phyloP scores from a whole-genome alignment of 2,113 vertebrate genomes.

The Crotalus horridus region DNA sequence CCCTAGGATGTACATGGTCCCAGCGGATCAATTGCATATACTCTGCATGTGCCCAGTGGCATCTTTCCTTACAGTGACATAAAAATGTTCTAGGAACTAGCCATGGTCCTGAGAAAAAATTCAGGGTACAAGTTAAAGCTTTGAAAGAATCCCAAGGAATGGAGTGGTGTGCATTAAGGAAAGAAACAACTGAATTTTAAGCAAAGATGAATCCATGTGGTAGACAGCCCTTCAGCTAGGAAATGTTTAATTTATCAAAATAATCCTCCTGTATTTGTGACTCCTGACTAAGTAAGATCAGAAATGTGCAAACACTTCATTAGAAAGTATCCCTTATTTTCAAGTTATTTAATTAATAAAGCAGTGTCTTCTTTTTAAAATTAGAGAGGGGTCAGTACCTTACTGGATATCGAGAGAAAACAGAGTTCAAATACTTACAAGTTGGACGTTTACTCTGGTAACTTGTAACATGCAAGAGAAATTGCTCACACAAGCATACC shows the following conservation, averaged over 20 bases:
- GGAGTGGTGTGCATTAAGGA: not conserved
- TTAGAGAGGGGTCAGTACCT: not conserved
- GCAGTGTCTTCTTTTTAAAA: not conserved
- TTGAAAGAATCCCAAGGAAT: not conserved
- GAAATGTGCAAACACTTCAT: not conserved
- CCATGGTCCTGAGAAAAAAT: not conserved
- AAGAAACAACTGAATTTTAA: not conserved
- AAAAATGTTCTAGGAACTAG: slow-evolving; percentile 12
- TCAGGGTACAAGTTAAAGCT: not conserved
- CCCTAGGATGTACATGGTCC: not conserved
- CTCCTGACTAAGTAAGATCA: not conserved
- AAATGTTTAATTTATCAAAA: not conserved
- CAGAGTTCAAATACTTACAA: not conserved
- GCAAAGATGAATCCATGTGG: not conserved
- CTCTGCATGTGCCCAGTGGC: not conserved
- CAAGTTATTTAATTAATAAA: not conserved
- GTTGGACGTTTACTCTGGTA: not conserved
- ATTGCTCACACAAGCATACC: no score
- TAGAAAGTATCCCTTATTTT: not conserved
- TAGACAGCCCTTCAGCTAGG: not conserved
- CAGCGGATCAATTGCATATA: not conserved
- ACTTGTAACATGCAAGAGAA: not conserved
- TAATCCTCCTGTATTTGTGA: not conserved
- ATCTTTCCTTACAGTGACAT: not conserved
- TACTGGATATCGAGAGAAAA: not conserved